Conservation (phyloP, 2,888 invertebrate genomes). For the Serripes groenlandicus region DNA sequence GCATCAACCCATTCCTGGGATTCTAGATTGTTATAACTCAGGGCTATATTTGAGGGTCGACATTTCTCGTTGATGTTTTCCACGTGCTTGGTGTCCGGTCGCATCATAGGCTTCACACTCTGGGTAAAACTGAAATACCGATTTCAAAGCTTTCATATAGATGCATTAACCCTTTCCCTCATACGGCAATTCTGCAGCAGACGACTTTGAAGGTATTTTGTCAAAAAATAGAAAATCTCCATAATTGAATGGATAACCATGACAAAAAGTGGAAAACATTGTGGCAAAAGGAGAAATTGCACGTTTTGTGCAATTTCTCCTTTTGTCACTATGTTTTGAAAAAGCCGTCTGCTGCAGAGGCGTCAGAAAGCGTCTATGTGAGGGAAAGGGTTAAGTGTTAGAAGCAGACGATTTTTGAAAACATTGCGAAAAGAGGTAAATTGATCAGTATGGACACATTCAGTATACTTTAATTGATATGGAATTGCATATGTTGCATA, state of each 20-base stretch:
- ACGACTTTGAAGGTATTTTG: neutral
- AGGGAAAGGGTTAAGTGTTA: neutral
- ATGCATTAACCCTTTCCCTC: neutral
- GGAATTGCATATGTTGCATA: no score
- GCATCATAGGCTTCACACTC: constrained; percentile 74
- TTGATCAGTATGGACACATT: no score
- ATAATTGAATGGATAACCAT: neutral
- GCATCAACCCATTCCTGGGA: constrained; percentile 83
- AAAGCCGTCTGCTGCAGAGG: neutral
- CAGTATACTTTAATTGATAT: no score
- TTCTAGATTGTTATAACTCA: constrained; percentile 79
- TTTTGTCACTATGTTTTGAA: neutral
- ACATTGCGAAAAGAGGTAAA: no score
- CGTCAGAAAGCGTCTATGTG: neutral
- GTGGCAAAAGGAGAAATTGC: neutral
- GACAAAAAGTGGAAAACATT: neutral
- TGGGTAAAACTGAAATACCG: constrained; percentile 66
- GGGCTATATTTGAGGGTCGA: constrained; percentile 80
- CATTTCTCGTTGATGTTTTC: constrained; percentile 80
- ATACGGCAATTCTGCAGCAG: neutral
- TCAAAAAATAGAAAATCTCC: neutral
- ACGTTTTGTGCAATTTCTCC: neutral
- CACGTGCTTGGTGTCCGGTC: constrained; percentile 61
- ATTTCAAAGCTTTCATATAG: neutral
- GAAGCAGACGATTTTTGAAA: no score